Base-by-base conservation (phyloP, 2,113 vertebrate genomes). In the Ailuropoda melanoleuca region DNA sequence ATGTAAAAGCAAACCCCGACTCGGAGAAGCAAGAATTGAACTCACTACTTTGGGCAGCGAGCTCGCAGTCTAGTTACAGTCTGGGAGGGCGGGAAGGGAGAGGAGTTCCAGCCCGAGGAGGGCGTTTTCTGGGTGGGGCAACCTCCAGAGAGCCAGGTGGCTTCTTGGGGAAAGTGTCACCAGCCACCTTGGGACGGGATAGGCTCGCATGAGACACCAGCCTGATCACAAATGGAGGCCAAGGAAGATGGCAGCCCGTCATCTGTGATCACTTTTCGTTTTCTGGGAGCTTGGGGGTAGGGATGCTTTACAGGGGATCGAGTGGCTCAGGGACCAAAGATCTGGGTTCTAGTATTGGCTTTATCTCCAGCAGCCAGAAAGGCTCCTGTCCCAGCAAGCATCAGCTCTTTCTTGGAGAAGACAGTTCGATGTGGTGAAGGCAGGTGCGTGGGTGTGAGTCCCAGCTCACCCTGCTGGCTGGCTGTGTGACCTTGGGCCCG, bases 21-120 rank as follows among this genome's bases (percentile, higher is more conserved):
- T 23, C 53, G 50, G 87, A 78, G 37, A 83, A 80, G 46, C 34
- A 55, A 62, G 92, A 64, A 13, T 2, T 58, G 89, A 75, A 64
- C 62, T 64, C 24, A 11, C 8, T 11, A 14, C 87, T 3, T 6
- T 1, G n/a, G 64, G 46, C 68, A 88, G 64, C n/a, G 50, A 77
- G 78, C 1, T 34, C 37, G 8, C 6, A 8, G 90, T 18, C 68
- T 8, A 6, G 37, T 14, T 56, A 7, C 0, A 34, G 10, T 39
- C 62, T 26, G 7, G 46, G 1, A 0, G 11, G 43, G 17, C 6
- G 21, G 6, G 37, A 39, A 19, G 75, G 29, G 48, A 29, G 23
- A 13, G 46, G 60, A 4, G 4, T 4, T 55, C 10, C 13, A 15
- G 80, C 70, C 10, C 13, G 12, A 43, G 64, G 23, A 94, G 13